A percentile compares a stretch with the other conserved stretches of the same genome.
These are phyloP conservation scores for Butorides virescens DNA, from an alignment of 2,113 vertebrate genomes.

Conservation along the genomic window DNA sequence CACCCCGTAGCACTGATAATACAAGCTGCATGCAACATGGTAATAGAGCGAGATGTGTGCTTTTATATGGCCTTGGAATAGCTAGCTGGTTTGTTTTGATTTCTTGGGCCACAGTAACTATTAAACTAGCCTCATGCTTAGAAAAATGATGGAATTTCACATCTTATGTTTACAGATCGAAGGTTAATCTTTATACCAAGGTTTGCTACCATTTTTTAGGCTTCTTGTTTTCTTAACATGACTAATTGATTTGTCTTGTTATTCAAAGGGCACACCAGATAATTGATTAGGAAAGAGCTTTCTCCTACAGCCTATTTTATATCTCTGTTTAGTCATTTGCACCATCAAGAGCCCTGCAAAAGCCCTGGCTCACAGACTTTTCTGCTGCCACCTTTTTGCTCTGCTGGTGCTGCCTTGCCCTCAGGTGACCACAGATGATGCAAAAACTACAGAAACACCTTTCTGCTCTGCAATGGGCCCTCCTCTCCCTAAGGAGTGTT, in stretches of 20 bases:
- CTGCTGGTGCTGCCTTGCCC: background rate
- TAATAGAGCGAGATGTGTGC: background rate
- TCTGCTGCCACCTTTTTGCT: background rate
- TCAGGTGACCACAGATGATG: background rate
- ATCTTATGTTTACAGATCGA: background rate
- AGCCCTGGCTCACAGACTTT: background rate
- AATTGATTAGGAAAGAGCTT: background rate
- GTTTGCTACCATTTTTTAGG: background rate
- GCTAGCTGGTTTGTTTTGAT: background rate
- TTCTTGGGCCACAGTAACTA: background rate
- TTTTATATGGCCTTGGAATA: background rate
- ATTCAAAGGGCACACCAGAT: background rate
- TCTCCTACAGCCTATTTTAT: background rate
- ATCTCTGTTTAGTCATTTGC: background rate
- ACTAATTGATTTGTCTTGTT: background rate
- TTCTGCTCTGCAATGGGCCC: background rate
- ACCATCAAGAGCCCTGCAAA: background rate
- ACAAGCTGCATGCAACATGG: background rate
- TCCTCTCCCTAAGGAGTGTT: background rate
- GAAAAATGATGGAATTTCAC: background rate
- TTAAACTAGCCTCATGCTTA: background rate
- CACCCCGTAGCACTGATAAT: accelerated
- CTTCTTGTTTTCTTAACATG: background rate
- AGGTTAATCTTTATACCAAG: background rate
- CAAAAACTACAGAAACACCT: background rate